Evolutionary conservation across 2,888 invertebrate genomes (phyloP).

Genomic region (Carterocephalus palaemon): DNA sequence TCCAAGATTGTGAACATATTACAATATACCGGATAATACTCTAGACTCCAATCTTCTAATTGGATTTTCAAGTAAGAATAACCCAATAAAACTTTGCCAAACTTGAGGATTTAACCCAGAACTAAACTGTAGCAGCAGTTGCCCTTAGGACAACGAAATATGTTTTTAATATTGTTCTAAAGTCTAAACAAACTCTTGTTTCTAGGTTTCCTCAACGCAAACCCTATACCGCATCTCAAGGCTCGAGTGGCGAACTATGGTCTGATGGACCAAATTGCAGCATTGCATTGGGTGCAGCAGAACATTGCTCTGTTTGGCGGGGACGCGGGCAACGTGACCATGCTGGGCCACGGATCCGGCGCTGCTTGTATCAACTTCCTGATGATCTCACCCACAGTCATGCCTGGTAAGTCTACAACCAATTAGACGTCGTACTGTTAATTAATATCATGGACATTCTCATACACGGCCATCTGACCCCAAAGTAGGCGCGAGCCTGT

Average conservation of each 20-base stretch:
- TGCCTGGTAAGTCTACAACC: slow-evolving; percentile 76
- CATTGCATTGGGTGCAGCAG: slow-evolving; percentile 97
- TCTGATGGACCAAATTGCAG: slow-evolving; percentile 97
- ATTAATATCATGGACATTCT: no score
- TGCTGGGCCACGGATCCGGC: slow-evolving; percentile 97
- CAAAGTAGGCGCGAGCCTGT: no score
- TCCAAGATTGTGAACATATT: no score
- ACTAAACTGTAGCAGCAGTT: no score
- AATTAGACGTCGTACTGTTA: no score
- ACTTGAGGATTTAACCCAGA: background rate
- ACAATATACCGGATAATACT: no score
- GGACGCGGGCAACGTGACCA: slow-evolving; percentile 94
- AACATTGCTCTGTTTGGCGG: slow-evolving; percentile 97
- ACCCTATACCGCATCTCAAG: slow-evolving; percentile 90
- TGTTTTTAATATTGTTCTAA: slow-evolving; percentile 13
- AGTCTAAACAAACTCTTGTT: slow-evolving; percentile 12
- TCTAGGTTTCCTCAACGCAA: slow-evolving; percentile 92
- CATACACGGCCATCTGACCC: no score
- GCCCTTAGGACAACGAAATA: no score
- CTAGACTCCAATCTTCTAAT: no score
- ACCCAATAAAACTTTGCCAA: no score
- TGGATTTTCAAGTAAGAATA: no score
- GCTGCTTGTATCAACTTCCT: slow-evolving; percentile 98
- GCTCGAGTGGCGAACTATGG: slow-evolving; percentile 97
- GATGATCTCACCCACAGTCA: slow-evolving; percentile 97